These are phyloP conservation scores for Gila robusta DNA, from an alignment of 2,797 vertebrate species.

Conservation along the genomic window DNA sequence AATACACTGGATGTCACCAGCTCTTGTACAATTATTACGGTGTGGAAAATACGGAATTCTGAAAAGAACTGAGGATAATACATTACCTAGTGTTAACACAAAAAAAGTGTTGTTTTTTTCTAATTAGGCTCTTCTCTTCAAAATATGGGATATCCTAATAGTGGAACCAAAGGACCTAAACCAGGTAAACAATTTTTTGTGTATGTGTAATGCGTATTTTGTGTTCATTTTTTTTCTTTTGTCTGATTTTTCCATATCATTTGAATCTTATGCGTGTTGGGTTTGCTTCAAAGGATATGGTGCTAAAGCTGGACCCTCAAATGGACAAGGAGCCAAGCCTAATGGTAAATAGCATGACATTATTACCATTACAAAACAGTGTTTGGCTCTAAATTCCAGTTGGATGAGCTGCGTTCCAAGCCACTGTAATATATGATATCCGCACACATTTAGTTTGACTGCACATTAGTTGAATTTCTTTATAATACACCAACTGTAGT, in stretches of 20 bases:
- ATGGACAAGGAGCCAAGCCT: constrained; percentile 40
- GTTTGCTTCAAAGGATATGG: constrained; percentile 26
- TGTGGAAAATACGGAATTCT: not conserved
- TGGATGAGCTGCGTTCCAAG: not conserved
- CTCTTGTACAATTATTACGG: no score
- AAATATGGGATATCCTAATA: constrained; percentile 63
- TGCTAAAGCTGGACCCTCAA: constrained; percentile 42
- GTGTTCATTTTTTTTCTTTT: not conserved
- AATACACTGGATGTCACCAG: not conserved
- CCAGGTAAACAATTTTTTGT: constrained; percentile 65
- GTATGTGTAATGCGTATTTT: not conserved
- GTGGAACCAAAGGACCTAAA: constrained; percentile 62
- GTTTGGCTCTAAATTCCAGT: not conserved
- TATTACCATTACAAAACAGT: not conserved
- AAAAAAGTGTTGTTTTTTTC: not conserved
- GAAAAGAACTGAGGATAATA: not conserved
- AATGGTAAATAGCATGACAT: constrained; percentile 27
- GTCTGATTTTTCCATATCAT: not conserved
- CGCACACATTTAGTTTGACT: not conserved
- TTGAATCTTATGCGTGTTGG: not conserved
- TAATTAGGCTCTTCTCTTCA: constrained; percentile 58
- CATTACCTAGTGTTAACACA: not conserved
- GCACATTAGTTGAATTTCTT: not conserved
- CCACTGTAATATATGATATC: not conserved
- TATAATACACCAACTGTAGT: not conserved